Base-by-base conservation (phyloP, 2,888 invertebrate genomes). In the Zaprionus bogoriensis region DNA sequence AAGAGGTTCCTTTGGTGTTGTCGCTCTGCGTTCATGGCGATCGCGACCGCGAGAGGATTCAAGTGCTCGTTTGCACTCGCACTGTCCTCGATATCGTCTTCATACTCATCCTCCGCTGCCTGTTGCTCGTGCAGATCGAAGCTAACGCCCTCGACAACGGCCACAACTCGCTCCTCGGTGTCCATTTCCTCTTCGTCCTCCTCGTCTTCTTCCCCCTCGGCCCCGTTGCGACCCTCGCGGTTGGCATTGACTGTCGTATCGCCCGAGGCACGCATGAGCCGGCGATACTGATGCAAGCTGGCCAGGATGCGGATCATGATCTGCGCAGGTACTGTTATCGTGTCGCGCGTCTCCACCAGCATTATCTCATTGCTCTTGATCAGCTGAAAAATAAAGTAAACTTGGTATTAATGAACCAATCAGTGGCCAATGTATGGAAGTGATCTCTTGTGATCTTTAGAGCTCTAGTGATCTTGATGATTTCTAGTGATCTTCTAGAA, bases 261-360 rank as follows among this genome's bases (percentile, higher is more conserved):
- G 2, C 63, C 52, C 7, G 59, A 63, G 38, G 87, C 68, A 41
- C 86, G 55, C 55, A 71, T 67, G 0, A 80, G 25, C 0, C 79
- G 72, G 12, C 83, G 67, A 41, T 78, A 80, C 25, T 77, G 77
- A 65, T 94, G 94, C 69, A 94, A 91, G 84, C 94, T 94, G 36
- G 94, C 93, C 87, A 95, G 89, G 94, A 95, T 94, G 82, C 94
- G 91, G 73, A 97, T 94, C 96, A 97, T 96, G 89, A 96, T 96
- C 50, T 95, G 94, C 14, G 96, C 96, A 27, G 97, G 96, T 53
- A 97, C 96, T 22, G 96, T 96, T 67, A 97, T 95, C 1, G 96
- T 97, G 88, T 96, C 96, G 89, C 94, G 93, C 14, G 96, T 96
- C 91, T 96, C 96, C 91, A 96, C 95, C 79, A 96, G 90, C 96